These are phyloP conservation scores for Sebastolobus altivelis DNA, from an alignment of 2,797 vertebrate genomes.

Conservation along the genomic window DNA sequence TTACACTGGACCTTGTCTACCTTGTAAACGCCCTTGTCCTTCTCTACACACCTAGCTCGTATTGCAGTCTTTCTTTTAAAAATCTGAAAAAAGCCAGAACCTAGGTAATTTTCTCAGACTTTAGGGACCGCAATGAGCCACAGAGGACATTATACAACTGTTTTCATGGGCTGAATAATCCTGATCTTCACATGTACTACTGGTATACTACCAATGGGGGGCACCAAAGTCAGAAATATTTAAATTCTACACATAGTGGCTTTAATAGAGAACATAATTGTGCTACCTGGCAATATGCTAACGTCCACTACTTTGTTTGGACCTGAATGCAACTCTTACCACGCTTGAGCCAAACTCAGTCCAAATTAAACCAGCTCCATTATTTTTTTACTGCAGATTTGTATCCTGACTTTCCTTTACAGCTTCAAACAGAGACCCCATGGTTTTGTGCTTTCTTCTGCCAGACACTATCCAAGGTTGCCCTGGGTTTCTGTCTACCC, in stretches of 20 bases:
- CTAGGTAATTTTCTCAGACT: background rate
- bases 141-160: background rate
- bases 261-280: background rate
- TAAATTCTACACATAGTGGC: background rate
- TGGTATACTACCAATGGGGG: background rate
- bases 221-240: background rate
- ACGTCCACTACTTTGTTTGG: background rate
- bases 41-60: background rate
- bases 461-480: constrained; percentile 52
- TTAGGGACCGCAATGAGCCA: background rate
- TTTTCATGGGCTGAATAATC: background rate
- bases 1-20: background rate
- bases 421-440: constrained; percentile 49
- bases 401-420: constrained; percentile 22
- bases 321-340: background rate
- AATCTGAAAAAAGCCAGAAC: background rate
- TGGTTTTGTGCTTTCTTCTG: constrained; percentile 56
- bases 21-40: background rate
- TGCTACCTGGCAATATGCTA: background rate
- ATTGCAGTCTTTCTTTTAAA: background rate
- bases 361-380: constrained; percentile 10
- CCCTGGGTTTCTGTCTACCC: constrained; percentile 45
- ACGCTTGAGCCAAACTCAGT: background rate
- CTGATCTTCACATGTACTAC: background rate
- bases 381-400: constrained; percentile 1